phyloP scores from a whole-genome alignment of 2,113 vertebrate species.

The Oreochromis niloticus region DNA sequence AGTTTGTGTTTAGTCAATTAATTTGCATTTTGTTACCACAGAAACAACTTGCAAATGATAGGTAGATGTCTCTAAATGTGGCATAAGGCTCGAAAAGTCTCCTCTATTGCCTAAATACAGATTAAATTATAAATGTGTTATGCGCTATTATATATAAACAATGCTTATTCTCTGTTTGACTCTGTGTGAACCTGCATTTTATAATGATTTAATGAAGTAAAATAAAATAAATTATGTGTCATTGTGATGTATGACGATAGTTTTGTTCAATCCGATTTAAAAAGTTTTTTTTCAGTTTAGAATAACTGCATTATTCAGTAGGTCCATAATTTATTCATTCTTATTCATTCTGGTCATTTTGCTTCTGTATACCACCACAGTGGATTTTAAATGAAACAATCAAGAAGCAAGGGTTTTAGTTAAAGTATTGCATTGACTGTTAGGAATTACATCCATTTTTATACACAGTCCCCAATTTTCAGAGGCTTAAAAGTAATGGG shows the following conservation, averaged over 20 bases:
- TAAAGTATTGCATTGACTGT: not conserved
- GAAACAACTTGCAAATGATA: not conserved
- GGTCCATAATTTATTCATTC: not conserved
- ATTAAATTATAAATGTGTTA: not conserved
- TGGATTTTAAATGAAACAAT: not conserved
- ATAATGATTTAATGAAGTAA: not conserved
- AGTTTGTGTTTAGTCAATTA: not conserved
- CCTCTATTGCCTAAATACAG: not conserved
- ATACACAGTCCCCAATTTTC: not conserved
- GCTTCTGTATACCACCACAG: not conserved
- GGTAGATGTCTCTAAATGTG: not conserved
- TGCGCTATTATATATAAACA: not conserved
- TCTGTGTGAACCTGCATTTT: not conserved
- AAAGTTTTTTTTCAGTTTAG: not conserved
- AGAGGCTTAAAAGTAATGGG: not conserved
- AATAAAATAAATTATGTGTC: not conserved
- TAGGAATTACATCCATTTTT: not conserved
- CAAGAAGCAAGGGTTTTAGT: not conserved
- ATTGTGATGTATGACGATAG: not conserved
- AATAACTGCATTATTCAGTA: not conserved
- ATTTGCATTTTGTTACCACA: not conserved
- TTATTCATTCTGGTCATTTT: not conserved
- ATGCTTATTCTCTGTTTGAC: rapidly evolving
- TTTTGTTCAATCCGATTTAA: not conserved
- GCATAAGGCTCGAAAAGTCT: not conserved